Base-by-base conservation (phyloP, 2,888 invertebrate species). In the Drosophila limbata region DNA sequence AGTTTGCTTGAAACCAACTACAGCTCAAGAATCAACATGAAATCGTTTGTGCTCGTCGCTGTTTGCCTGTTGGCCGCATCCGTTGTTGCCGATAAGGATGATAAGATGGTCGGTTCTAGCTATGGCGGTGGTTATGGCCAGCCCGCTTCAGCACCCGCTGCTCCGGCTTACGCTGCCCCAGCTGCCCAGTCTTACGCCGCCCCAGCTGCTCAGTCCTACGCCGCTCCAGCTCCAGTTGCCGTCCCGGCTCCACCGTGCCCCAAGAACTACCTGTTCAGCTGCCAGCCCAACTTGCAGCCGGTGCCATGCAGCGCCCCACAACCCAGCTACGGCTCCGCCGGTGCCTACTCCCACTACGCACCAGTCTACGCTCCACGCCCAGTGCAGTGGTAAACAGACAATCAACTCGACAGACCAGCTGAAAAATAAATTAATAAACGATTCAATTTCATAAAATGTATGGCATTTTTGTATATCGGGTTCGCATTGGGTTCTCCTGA, bases 241-340 rank as follows among this genome's bases (percentile, higher is more conserved):
- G 71, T 87, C 9, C 90, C 86, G 10, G 81, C 89, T 1, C 89
- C 89, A 31, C 88, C 86, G 4, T 90, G 90, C 78, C 86, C 91
- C 42, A 90, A 89, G 71, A 91, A 90, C 77, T 90, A 90, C 50
- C 55, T 91, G 61, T 90, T 90, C 80, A 90, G 90, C 76, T 91
- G 90, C 69, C 88, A 90, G 68, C 90, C 90, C 59, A 83, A 81
- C 74, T 61, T 91, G 61, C 82, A 85, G 35, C 87, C 91, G 60
- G 90, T 91, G 15, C 90, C 90, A 40, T 91, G 91, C 83, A 89
- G 85, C 31, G 76, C 84, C 17, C 81, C 84, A 47, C 73, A 83
- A 13, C 61, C 73, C 9, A 72, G 75, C 69, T 86, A 88, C 51
- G 90, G 90, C 66, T 86, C 90, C 28, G 73, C 89, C 47, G 91